Conservation (phyloP, 2,797 vertebrate genomes). For the Caiman crocodilus region DNA sequence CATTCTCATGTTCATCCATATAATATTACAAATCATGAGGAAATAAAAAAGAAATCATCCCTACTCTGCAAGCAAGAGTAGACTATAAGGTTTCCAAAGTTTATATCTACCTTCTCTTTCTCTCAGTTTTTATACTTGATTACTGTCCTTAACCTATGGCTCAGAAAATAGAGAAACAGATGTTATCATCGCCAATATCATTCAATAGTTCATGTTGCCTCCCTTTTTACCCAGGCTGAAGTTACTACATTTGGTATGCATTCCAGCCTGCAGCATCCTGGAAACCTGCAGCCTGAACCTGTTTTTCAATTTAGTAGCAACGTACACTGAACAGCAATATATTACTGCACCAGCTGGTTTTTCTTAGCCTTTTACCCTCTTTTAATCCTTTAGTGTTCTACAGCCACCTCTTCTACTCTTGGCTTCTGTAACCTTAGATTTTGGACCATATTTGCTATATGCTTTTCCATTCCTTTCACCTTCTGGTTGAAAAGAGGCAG, state of each 20-base stretch:
- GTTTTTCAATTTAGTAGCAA: conserved; percentile 61
- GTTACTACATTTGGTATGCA: background rate
- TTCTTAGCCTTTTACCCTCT: conserved; percentile 41
- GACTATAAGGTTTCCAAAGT: background rate
- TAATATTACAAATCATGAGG: background rate
- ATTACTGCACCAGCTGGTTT: conserved; percentile 56
- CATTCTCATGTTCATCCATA: background rate
- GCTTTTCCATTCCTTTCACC: conserved; percentile 6
- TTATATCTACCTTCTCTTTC: background rate
- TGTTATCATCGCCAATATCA: background rate
- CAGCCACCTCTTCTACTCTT: conserved; percentile 2
- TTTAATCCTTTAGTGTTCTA: conserved; percentile 66
- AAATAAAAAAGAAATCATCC: background rate
- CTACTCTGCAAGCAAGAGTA: background rate
- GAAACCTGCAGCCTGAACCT: conserved; percentile 21
- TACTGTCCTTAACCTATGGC: background rate
- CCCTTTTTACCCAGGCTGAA: conserved; percentile 13
- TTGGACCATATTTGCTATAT: background rate
- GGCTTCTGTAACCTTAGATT: background rate
- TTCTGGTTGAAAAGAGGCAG: conserved; percentile 5
- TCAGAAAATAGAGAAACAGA: conserved; percentile 30
- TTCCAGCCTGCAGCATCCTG: conserved; percentile 8
- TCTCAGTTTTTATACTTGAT: background rate
- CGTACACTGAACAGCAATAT: background rate
- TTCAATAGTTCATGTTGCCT: background rate